Evolutionary conservation across 2,888 invertebrate species (phyloP), one percentile per base, ranked within the genome.

Genomic region (Helobdella robusta): DNA sequence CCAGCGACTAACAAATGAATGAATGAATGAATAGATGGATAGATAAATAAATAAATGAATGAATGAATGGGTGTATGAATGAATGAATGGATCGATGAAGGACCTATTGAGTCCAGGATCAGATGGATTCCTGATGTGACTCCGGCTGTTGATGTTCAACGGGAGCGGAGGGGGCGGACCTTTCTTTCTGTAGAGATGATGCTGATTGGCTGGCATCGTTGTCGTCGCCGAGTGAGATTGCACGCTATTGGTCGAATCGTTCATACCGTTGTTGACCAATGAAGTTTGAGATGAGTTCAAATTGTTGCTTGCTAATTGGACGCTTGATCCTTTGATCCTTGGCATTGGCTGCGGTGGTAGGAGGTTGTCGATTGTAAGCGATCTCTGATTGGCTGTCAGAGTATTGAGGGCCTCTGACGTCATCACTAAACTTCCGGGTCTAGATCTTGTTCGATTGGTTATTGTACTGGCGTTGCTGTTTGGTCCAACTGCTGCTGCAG

Each of bases 341-440:
- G 40, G 52, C 64, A 68, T 88, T 35, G 88, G 87, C 66, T 88
- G 83, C 40, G 90, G 89, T 60, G 60, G 44, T 25, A 54, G 34
- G 46, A 56, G 58, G 35, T 59, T 67, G 15, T 69, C 69, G 4
- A 54, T 52, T 5, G 70, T 70, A 58, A 56, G 59, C 3, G 70
- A 69, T 11, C 70, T 61, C 36, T 70, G 65, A 2, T 62, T 52
- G 36, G 66, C 62, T 18, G 44, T 34, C 6, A 46, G 30, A 6
- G 20, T 50, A 3, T 18, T 36, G 28, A 64, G 48, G 18, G 59
- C 56, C n/a, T 70, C 70, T 18, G 32, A 50, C 15, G 54, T 34
- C 64, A 70, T 54, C 6, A 70, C 69, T 8, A 70, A 54, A 59
- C 68, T 69, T 11, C 68, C 68, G 0, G 70, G 70, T 18, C 70